These are phyloP conservation scores for Myrmophylax atrothorax DNA, from an alignment of 2,113 vertebrate species.

Conservation along the genomic window DNA sequence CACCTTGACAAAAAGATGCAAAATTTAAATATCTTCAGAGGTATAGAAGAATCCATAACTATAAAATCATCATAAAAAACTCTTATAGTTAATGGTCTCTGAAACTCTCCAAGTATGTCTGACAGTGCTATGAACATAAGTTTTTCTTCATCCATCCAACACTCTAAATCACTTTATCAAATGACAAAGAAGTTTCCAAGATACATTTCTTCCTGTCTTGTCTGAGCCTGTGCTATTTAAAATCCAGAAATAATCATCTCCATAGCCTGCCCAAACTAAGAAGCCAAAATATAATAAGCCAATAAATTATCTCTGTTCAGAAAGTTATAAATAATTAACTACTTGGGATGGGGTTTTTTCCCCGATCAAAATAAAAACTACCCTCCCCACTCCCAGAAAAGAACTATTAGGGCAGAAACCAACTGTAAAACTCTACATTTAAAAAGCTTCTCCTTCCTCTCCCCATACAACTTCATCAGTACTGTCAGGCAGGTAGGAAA, in stretches of 20 bases:
- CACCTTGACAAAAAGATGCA: not conserved
- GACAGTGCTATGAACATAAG: not conserved
- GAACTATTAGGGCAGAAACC: not conserved
- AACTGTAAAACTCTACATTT: not conserved
- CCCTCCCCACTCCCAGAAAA: not conserved
- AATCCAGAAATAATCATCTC: not conserved
- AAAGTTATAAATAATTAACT: not conserved
- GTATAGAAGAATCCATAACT: not conserved
- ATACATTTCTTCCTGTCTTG: not conserved
- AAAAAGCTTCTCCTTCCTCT: not conserved
- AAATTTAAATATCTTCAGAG: not conserved
- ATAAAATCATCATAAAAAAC: not conserved
- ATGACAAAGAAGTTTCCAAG: not conserved
- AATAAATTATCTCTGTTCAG: not conserved
- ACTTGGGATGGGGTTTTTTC: not conserved
- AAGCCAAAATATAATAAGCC: not conserved
- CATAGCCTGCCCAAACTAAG: not conserved
- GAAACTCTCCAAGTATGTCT: not conserved
- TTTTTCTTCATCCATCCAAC: not conserved
- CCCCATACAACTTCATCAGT: not conserved
- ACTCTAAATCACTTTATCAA: not conserved
- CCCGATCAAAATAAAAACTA: not conserved
- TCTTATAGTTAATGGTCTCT: not conserved
- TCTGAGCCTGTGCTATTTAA: not conserved
- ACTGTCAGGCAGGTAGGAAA: not conserved